Evolutionary conservation across 2,797 vertebrate genomes (phyloP).

Genomic region (Bovichtus diacanthus): DNA sequence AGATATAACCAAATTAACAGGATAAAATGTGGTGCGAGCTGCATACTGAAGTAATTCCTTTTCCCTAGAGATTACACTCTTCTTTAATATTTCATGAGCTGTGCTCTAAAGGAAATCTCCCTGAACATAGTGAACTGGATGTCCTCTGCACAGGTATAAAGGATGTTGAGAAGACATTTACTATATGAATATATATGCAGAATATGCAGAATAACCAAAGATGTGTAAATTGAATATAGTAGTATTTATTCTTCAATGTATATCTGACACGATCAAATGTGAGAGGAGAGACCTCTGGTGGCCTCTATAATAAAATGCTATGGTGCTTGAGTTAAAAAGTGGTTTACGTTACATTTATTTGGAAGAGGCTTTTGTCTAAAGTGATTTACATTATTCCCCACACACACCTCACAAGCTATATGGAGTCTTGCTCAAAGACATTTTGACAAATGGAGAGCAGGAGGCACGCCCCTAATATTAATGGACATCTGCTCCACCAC

Average conservation of each 20-base stretch:
- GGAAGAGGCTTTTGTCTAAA: neutral
- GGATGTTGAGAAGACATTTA: neutral
- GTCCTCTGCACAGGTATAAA: neutral
- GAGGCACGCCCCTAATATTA: neutral
- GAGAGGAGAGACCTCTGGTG: constrained; percentile 70
- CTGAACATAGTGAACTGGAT: constrained; percentile 33
- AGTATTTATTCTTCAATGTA: neutral
- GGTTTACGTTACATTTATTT: neutral
- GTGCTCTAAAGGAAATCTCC: constrained; percentile 54
- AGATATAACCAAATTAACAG: constrained; percentile 22
- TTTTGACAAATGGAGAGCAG: neutral
- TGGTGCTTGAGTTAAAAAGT: neutral
- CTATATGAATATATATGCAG: too few relatives aligned
- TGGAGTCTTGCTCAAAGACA: neutral
- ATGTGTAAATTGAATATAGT: neutral
- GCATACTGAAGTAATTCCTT: constrained; percentile 47
- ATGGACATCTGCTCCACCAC: neutral
- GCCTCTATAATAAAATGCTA: neutral
- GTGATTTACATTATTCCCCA: neutral
- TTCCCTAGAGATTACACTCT: constrained; percentile 24
- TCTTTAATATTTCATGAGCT: constrained; percentile 69
- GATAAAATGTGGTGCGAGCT: constrained; percentile 50
- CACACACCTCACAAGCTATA: neutral
- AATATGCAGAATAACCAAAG: neutral
- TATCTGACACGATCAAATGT: neutral